Conservation (phyloP, 2,113 vertebrate species). For the Cichladusa arquata region DNA sequence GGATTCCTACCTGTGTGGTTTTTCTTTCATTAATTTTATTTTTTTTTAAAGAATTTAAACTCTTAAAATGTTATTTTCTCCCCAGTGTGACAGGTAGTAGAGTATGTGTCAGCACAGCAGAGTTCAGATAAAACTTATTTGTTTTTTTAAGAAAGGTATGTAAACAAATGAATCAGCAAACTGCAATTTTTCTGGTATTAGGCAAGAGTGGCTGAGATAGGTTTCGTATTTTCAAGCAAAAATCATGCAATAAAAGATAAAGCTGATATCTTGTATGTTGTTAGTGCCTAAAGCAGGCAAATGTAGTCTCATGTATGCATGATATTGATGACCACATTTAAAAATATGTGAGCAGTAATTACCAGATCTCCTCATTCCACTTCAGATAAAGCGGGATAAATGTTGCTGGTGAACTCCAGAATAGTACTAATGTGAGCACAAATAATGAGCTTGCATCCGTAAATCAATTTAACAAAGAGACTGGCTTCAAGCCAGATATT, state of each 20-base stretch:
- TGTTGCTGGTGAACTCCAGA: background rate
- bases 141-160: background rate
- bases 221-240: background rate
- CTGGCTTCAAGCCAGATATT: background rate
- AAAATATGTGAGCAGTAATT: background rate
- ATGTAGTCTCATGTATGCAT: background rate
- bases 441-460: background rate
- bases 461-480: background rate
- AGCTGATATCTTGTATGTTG: background rate
- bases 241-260: background rate
- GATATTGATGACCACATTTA: background rate
- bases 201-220: background rate
- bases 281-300: background rate
- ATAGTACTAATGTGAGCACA: background rate
- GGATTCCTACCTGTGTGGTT: background rate
- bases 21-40: background rate
- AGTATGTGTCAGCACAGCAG: background rate
- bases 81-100: background rate
- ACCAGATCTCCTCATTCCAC: background rate
- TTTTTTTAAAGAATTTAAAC: background rate
- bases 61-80: background rate
- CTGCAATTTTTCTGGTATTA: background rate
- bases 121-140: background rate
- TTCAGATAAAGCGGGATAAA: background rate
- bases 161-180: background rate